A percentile compares a stretch with the other conserved stretches of the same genome.
Conservation (phyloP, 1,140 invertebrate species). For the Riptortus pedestris region DNA sequence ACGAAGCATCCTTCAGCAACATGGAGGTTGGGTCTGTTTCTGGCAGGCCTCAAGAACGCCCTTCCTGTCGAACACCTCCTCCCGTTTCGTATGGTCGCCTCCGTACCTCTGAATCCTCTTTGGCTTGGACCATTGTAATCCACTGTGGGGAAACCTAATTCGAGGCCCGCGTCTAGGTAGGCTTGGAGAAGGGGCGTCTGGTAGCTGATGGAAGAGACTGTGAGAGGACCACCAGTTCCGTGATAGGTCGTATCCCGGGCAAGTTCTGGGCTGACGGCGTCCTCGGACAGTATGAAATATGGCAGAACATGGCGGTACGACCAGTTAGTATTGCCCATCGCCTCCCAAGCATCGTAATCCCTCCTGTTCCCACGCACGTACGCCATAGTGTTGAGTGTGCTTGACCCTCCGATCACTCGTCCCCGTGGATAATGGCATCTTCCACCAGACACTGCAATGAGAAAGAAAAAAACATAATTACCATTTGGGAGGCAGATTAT, state of each 20-base stretch:
- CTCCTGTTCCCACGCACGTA: no score
- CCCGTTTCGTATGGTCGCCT: slow-evolving; percentile 31
- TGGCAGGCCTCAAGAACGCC: slow-evolving; percentile 45
- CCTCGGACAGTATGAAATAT: no score
- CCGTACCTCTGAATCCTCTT: slow-evolving; percentile 40
- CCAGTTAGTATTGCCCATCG: no score
- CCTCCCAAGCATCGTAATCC: no score
- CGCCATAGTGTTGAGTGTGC: no score
- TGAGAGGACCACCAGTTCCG: slow-evolving; percentile 48
- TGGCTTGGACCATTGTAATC: slow-evolving; percentile 45
- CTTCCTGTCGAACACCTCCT: slow-evolving; percentile 38
- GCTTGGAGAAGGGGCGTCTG: slow-evolving; percentile 42
- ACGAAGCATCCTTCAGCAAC: slow-evolving; percentile 57
- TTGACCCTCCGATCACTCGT: no score
- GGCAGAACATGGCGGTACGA: no score
- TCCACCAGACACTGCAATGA: no score
- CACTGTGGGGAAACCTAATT: slow-evolving; percentile 39
- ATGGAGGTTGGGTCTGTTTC: slow-evolving; percentile 49
- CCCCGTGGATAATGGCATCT: no score
- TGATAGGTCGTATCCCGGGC: slow-evolving; percentile 38
- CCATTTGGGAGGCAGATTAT: no score
- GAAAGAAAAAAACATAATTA: no score
- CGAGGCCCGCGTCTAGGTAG: slow-evolving; percentile 47
- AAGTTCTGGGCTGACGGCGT: background rate
- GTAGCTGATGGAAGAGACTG: slow-evolving; percentile 42